A percentile compares a stretch with the other conserved stretches of the same genome.
Evolutionary conservation across 2,113 vertebrate species (phyloP).

Genomic region (Cyanoderma ruficeps): DNA sequence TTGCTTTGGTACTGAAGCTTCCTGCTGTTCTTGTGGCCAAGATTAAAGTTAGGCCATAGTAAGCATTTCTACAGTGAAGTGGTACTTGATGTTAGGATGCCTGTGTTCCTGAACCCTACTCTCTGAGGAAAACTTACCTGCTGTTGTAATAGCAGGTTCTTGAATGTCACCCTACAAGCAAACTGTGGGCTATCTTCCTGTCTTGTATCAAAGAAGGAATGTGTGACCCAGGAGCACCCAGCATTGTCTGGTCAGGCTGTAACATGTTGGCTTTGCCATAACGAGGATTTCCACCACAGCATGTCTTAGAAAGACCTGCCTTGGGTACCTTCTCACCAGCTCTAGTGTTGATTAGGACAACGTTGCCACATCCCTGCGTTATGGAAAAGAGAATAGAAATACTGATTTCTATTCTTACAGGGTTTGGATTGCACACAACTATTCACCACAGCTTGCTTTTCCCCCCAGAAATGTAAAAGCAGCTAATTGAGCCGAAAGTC

Average conservation of each 20-base stretch:
- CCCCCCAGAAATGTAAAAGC: neutral
- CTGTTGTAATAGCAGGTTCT: neutral
- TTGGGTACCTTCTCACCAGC: neutral
- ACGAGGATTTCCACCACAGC: neutral
- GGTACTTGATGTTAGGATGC: neutral
- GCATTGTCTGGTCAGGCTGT: neutral
- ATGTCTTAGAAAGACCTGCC: neutral
- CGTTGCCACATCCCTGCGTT: neutral
- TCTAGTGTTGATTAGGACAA: neutral
- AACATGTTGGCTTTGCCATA: neutral
- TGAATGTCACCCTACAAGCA: neutral
- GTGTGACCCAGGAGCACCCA: neutral
- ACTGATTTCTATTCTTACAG: neutral
- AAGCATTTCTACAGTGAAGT: neutral
- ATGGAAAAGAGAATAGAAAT: neutral
- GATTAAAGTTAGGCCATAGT: neutral
- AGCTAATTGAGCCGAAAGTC: neutral
- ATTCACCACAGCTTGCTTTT: neutral
- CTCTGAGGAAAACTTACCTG: neutral
- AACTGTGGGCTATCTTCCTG: accelerated
- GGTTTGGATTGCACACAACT: neutral
- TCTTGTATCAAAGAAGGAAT: neutral
- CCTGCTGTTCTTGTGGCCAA: neutral
- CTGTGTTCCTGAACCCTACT: neutral
- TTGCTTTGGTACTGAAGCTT: neutral